phyloP scores from a whole-genome alignment of 2,113 vertebrate genomes.

The Antennarius striatus region DNA sequence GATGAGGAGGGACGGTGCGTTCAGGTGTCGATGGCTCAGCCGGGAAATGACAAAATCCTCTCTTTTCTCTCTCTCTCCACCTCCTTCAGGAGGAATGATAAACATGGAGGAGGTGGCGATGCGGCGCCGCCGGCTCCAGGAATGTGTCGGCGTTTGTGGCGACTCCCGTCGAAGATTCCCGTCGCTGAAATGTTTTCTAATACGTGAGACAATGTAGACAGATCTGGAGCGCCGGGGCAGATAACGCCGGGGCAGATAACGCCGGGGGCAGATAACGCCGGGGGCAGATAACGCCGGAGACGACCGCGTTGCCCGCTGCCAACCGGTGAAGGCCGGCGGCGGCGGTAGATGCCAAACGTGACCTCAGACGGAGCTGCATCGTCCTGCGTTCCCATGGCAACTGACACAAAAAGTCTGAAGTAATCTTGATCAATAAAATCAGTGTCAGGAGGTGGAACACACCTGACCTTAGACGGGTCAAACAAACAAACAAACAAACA shows the following conservation, averaged over 20 bases:
- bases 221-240: constrained; percentile 11
- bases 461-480: no score
- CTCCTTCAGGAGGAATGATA: constrained; percentile 19
- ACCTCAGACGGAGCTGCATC: no score
- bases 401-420: no score
- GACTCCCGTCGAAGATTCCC: constrained; percentile 60
- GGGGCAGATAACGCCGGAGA: constrained; percentile 12
- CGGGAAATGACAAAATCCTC: constrained; percentile 15
- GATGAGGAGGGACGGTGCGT: constrained; percentile 3
- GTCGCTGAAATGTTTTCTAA: constrained; percentile 56
- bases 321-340: no score
- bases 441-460: no score
- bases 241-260: constrained; percentile 37
- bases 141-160: constrained; percentile 64
- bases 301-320: no score
- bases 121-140: constrained; percentile 56
- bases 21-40: constrained; percentile 24
- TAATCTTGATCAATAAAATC: no score
- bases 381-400: no score
- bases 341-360: no score
- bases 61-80: constrained; percentile 1
- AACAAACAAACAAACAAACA: no score
- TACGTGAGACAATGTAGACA: constrained; percentile 43
- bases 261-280: no score
- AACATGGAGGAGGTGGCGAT: constrained; percentile 8